Conservation (phyloP, 2,797 vertebrate species). For the Tadarida brasiliensis region DNA sequence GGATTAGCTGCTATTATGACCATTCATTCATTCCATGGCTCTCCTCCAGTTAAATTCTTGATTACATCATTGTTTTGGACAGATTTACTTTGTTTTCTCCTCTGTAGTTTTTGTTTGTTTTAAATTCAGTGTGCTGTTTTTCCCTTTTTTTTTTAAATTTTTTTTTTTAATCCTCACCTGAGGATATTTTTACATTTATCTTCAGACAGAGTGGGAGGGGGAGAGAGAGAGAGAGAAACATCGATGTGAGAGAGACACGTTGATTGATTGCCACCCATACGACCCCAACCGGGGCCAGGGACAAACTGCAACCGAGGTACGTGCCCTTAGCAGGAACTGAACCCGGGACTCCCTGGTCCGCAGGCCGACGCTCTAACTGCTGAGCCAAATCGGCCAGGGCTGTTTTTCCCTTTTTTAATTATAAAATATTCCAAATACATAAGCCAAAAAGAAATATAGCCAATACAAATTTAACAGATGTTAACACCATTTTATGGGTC, state of each 20-base stretch:
- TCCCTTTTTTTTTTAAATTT: constrained; percentile 9
- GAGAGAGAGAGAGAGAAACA: too few species aligned
- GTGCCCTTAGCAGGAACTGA: too few species aligned
- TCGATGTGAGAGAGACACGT: too few species aligned
- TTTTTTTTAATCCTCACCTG: too few species aligned
- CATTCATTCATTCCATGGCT: constrained; percentile 38
- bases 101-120: background rate
- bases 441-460: constrained; percentile 41
- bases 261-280: too few species aligned
- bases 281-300: too few species aligned
- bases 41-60: background rate
- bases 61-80: constrained; percentile 34
- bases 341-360: too few species aligned
- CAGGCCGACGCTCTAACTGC: too few species aligned
- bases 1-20: background rate
- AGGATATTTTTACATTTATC: too few species aligned
- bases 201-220: too few species aligned
- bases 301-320: too few species aligned
- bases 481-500: constrained; percentile 23
- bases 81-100: constrained; percentile 47
- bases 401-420: constrained; percentile 26
- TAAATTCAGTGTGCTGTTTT: background rate
- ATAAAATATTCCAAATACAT: constrained; percentile 64
- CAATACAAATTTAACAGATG: constrained; percentile 22
- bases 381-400: too few species aligned